Evolutionary conservation across 2,797 vertebrate genomes (phyloP).

Genomic region (Rhinogobio ventralis): DNA sequence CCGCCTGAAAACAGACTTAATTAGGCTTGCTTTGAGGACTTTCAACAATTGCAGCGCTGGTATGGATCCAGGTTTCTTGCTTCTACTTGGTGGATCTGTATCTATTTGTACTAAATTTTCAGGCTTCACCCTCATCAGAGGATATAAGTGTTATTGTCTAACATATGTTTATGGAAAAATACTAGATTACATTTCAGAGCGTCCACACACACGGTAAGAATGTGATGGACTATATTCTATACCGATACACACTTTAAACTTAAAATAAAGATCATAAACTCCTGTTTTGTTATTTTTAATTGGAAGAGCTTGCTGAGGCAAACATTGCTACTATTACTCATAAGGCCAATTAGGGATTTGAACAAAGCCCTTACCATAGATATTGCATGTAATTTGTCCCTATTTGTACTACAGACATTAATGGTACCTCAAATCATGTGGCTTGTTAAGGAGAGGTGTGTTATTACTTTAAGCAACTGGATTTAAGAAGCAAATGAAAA

Average conservation of each 20-base stretch:
- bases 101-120: constrained; percentile 20
- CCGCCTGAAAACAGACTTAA: constrained; percentile 64
- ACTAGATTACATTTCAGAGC: background rate
- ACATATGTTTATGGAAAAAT: background rate
- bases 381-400: background rate
- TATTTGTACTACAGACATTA: background rate
- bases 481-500: background rate
- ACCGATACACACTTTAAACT: background rate
- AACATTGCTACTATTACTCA: constrained; percentile 26
- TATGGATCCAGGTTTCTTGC: constrained; percentile 52
- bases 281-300: constrained; percentile 30
- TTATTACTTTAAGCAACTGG: background rate
- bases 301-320: constrained; percentile 4
- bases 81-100: constrained; percentile 34
- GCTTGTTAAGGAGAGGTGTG: background rate
- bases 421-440: background rate
- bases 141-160: background rate
- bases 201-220: background rate
- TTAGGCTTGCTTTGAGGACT: constrained; percentile 61
- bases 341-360: constrained; percentile 25
- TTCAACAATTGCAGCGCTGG: constrained; percentile 48
- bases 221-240: background rate
- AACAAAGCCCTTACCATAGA: constrained; percentile 19
- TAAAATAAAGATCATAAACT: constrained; percentile 27
- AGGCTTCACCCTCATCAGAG: background rate